Evolutionary conservation across 1,140 invertebrate genomes (phyloP).

Genomic region (Meteorus sp.): DNA sequence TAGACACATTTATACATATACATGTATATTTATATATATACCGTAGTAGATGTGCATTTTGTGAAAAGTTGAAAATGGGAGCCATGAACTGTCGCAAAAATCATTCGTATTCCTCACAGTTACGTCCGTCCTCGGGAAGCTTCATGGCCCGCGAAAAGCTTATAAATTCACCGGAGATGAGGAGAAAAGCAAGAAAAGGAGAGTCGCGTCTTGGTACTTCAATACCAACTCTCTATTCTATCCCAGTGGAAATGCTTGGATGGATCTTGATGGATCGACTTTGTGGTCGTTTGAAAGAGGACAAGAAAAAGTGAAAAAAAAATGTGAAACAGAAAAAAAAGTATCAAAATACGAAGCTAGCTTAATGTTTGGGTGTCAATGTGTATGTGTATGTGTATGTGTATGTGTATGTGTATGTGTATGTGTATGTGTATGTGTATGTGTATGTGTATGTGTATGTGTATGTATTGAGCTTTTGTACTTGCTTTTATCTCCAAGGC

Average conservation of each 20-base stretch:
- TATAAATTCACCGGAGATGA: constrained; percentile 24
- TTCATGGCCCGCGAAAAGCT: constrained; percentile 17
- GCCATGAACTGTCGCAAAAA: constrained; percentile 5
- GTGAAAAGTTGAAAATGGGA: no score
- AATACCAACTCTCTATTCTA: neutral
- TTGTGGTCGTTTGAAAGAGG: neutral
- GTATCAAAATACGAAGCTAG: neutral
- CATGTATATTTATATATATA: neutral
- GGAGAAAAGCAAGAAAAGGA: neutral
- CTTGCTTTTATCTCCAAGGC: no score
- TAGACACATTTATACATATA: constrained; percentile 3
- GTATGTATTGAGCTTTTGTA: no score
- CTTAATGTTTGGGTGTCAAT: neutral
- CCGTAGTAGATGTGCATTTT: neutral
- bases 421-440: no score
- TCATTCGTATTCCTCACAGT: constrained; percentile 18
- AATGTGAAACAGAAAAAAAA: neutral
- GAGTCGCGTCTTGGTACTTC: neutral
- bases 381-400: neutral
- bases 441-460: no score
- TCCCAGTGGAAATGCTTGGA: neutral
- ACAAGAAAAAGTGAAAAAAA: neutral
- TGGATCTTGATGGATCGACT: neutral
- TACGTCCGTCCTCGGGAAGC: constrained; percentile 8
- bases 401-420: neutral